phyloP scores from a whole-genome alignment of 1,140 invertebrate genomes.

The Panagrolaimus sp. region DNA sequence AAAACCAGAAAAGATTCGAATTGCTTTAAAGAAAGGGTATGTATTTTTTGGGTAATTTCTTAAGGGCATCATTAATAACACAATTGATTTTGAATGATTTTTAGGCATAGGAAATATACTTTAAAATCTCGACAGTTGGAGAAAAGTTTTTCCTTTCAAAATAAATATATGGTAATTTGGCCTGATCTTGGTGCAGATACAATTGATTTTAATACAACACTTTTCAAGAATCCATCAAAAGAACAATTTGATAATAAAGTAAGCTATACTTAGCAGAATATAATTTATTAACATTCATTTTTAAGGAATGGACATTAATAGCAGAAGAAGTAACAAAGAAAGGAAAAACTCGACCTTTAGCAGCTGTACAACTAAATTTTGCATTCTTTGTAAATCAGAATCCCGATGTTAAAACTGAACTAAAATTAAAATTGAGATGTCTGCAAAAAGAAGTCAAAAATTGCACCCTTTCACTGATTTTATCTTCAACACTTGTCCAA shows the following conservation, averaged over 20 bases:
- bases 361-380: constrained; percentile 46
- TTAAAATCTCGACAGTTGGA: constrained; percentile 35
- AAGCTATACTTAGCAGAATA: background rate
- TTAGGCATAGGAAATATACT: constrained; percentile 30
- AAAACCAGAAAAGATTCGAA: too few species aligned
- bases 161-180: constrained; percentile 41
- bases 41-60: too few species aligned
- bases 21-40: too few species aligned
- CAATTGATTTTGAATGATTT: too few species aligned
- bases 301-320: constrained; percentile 52
- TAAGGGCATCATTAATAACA: too few species aligned
- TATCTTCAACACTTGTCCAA: constrained; percentile 27
- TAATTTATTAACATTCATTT: background rate
- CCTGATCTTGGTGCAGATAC: constrained; percentile 39
- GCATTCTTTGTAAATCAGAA: constrained; percentile 42
- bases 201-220: constrained; percentile 42
- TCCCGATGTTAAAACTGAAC: constrained; percentile 37
- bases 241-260: constrained; percentile 51
- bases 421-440: constrained; percentile 49
- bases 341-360: constrained; percentile 37
- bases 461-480: constrained; percentile 37
- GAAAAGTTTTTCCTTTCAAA: constrained; percentile 32
- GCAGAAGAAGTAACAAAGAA: constrained; percentile 47
- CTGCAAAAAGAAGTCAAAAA: constrained; percentile 36
- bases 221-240: constrained; percentile 43